Conservation (phyloP, 1,140 invertebrate genomes). For the Atta texana region DNA sequence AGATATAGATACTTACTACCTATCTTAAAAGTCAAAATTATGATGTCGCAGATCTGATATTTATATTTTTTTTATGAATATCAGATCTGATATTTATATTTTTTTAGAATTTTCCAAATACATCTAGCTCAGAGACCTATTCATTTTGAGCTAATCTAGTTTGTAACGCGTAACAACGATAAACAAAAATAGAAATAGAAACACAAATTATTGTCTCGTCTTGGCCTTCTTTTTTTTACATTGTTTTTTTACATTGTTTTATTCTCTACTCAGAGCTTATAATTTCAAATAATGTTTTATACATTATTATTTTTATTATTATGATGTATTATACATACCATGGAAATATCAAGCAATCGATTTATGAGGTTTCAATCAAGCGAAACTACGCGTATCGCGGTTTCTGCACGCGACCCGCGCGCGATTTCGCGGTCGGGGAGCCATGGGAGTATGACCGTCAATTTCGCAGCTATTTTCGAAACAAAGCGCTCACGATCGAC, state of each 20-base stretch:
- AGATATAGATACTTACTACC: not conserved
- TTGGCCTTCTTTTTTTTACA: too few relatives aligned
- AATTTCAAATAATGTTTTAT: not conserved
- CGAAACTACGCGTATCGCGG: constrained; percentile 61
- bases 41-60: not conserved
- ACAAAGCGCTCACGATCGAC: constrained; percentile 50
- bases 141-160: too few relatives aligned
- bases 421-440: constrained; percentile 21
- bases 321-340: not conserved
- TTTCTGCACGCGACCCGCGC: constrained; percentile 18
- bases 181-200: too few relatives aligned
- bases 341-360: not conserved
- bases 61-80: not conserved
- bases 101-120: not conserved
- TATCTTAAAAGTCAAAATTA: not conserved
- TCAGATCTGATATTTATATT: not conserved
- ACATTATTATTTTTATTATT: not conserved
- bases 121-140: too few relatives aligned
- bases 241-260: too few relatives aligned
- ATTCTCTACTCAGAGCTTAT: too few relatives aligned
- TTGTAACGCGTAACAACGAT: too few relatives aligned
- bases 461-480: constrained; percentile 55
- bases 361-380: constrained; percentile 23
- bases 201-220: too few relatives aligned
- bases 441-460: constrained; percentile 33